Conservation (phyloP, 2,113 vertebrate genomes). For the Gnathonemus echidnorhynchus region DNA sequence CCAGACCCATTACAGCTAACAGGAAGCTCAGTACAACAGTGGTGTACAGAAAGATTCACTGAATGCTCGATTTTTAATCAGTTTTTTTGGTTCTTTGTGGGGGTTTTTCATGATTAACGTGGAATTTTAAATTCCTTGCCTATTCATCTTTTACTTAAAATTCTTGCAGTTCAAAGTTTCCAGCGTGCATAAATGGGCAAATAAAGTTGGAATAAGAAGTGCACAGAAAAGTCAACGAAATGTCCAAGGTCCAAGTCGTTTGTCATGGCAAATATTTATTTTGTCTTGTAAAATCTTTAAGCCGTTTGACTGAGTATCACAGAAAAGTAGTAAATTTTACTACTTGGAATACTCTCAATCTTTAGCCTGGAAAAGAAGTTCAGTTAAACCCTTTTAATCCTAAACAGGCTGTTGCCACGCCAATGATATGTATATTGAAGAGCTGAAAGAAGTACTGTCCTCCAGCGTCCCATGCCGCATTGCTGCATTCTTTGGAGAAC, state of each 20-base stretch:
- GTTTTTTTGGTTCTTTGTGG: neutral
- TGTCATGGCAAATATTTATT: conserved; percentile 36
- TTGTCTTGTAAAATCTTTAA: conserved; percentile 21
- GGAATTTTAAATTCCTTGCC: neutral
- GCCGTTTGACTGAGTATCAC: conserved; percentile 19
- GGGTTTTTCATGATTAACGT: neutral
- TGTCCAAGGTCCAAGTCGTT: conserved; percentile 30
- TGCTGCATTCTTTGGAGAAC: conserved; percentile 87
- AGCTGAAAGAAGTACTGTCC: conserved; percentile 78
- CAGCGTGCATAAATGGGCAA: neutral
- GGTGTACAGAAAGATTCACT: neutral
- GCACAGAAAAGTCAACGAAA: neutral
- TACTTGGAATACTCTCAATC: neutral
- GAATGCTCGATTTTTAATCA: neutral
- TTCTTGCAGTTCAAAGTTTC: neutral
- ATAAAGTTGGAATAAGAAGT: neutral
- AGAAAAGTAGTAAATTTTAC: neutral
- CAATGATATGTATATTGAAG: conserved; percentile 73
- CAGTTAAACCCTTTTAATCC: neutral
- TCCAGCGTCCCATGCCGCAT: conserved; percentile 69
- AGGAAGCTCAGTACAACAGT: neutral
- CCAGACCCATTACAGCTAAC: neutral
- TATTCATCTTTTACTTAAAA: neutral
- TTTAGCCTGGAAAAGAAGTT: neutral
- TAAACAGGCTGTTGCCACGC: conserved; percentile 76